Conservation (phyloP, 2,113 vertebrate genomes). For the Neotoma lepida region DNA sequence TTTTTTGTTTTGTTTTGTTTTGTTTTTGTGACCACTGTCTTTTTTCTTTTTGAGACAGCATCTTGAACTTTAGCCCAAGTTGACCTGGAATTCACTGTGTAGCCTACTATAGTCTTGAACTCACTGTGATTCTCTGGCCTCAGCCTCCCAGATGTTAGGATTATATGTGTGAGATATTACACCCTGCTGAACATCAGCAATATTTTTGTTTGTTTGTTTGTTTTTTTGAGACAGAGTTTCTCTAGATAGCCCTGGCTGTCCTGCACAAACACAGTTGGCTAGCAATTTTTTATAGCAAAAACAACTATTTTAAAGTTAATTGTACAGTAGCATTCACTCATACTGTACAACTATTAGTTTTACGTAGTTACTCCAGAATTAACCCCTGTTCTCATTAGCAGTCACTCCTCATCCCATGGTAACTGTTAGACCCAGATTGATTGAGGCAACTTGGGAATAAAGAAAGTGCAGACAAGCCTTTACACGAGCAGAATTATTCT, state of each 20-base stretch:
- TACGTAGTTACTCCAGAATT: neutral
- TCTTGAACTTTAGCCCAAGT: neutral
- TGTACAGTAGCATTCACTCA: neutral
- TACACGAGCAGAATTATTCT: neutral
- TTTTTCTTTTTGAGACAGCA: neutral
- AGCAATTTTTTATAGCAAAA: neutral
- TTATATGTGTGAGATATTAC: neutral
- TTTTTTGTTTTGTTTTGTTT: too few relatives aligned
- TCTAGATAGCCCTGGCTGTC: neutral
- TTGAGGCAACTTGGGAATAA: neutral
- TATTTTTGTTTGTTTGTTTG: too few relatives aligned
- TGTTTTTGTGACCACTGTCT: neutral
- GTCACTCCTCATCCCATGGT: neutral
- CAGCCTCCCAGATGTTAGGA: neutral
- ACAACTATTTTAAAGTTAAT: constrained; percentile 22
- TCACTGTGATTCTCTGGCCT: neutral
- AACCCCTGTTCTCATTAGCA: neutral
- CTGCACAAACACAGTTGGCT: neutral
- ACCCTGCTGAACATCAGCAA: neutral
- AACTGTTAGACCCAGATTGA: neutral
- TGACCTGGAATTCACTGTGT: neutral
- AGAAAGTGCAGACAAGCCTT: neutral
- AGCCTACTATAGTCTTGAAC: neutral
- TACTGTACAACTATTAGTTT: neutral
- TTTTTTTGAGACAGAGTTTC: neutral